Evolutionary conservation across 2,113 vertebrate genomes (phyloP).

Genomic region (Axis porcinus): DNA sequence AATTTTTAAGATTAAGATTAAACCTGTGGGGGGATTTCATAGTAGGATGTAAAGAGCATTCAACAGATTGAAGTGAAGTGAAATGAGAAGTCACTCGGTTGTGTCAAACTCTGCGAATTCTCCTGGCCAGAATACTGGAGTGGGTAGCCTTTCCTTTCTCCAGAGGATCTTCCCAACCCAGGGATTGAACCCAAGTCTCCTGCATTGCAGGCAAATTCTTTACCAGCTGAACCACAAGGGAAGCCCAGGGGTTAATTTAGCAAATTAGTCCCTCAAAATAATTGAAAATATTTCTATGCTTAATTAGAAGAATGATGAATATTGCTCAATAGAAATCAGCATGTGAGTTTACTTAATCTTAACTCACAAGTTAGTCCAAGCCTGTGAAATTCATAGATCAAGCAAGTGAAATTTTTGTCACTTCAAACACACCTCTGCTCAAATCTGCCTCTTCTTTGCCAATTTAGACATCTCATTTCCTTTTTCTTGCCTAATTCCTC

Average conservation of each 20-base stretch:
- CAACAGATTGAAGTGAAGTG: background rate
- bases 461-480: background rate
- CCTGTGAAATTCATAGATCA: background rate
- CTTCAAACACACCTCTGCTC: background rate
- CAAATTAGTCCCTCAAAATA: background rate
- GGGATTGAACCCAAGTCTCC: too few relatives aligned
- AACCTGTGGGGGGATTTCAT: background rate
- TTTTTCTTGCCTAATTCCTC: background rate
- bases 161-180: too few relatives aligned
- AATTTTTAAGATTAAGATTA: background rate
- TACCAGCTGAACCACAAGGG: too few relatives aligned
- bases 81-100: too few relatives aligned
- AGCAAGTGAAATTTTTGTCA: background rate
- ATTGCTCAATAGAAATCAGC: background rate
- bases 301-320: background rate
- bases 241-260: background rate
- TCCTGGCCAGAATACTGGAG: too few relatives aligned
- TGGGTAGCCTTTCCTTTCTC: too few relatives aligned
- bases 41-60: background rate
- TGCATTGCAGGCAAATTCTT: too few relatives aligned
- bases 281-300: background rate
- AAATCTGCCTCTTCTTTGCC: background rate
- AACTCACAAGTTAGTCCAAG: background rate
- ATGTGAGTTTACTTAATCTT: background rate
- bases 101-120: too few relatives aligned